A percentile compares a stretch with the other conserved stretches of the same genome.
Conservation (phyloP, 2,888 invertebrate species). For the Mesorhabditis belari region DNA sequence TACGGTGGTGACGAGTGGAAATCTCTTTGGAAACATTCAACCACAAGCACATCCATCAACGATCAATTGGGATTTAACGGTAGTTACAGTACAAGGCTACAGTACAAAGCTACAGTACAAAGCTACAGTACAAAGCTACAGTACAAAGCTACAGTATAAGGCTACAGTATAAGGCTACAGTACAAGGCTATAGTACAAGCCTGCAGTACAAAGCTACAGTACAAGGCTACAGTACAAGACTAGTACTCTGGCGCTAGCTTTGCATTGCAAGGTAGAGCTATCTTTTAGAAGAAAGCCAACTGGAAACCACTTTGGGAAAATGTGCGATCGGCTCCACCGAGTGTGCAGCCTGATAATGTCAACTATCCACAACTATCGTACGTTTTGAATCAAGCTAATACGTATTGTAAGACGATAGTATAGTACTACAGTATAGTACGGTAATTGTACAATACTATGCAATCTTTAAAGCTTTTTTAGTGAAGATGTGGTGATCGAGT, state of each 20-base stretch:
- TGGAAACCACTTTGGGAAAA: constrained; percentile 69
- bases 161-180: no score
- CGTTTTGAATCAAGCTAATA: constrained; percentile 56
- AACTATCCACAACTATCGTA: constrained; percentile 7
- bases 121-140: no score
- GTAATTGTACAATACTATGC: constrained; percentile 56
- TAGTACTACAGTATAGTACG: no score
- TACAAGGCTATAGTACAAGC: no score
- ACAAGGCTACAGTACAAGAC: no score
- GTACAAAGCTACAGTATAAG: no score
- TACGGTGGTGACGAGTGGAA: constrained; percentile 65
- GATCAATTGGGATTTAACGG: constrained; percentile 64
- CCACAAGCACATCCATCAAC: constrained; percentile 67
- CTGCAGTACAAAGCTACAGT: no score
- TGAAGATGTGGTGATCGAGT: constrained; percentile 55
- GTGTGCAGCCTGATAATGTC: constrained; percentile 8
- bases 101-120: no score
- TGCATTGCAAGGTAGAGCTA: no score
- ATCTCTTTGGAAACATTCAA: constrained; percentile 83
- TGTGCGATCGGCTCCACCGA: constrained; percentile 9
- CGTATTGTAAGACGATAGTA: no score
- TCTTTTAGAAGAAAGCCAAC: constrained; percentile 58
- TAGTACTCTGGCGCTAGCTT: no score
- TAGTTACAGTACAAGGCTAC: no score
- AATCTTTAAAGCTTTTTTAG: constrained; percentile 42